Base-by-base conservation (phyloP, 2,797 vertebrate genomes). In the Amblyraja radiata region DNA sequence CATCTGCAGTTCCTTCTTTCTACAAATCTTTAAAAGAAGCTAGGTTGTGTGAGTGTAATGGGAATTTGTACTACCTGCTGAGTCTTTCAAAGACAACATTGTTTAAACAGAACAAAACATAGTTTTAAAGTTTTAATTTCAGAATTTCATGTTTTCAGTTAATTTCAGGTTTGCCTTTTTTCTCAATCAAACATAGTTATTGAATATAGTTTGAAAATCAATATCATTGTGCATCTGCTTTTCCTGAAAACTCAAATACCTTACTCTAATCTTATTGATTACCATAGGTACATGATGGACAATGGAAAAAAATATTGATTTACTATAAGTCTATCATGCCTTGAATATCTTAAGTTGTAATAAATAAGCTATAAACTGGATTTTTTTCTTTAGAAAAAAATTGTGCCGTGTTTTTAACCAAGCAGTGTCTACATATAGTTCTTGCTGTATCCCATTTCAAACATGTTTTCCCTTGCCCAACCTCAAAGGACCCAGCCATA, bases 391-490 rank as follows among this genome's bases (percentile, higher is more conserved):
- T 54, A 46, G 6, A 32, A n/a, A 18, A 92, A 76, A 74, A 74
- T 54, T 74, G 21, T 74, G 46, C 68, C 76, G 28, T 92, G 90
- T 92, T 92, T 92, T 76, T 74, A 92, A 92, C 90, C 54, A 58
- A 92, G 76, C 71, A 71, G 65, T 54, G 46, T 92, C 90, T 92
- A n/a, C 36, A 23, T 92, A 92, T 92, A 92, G 71, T 92, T 74
- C 90, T 92, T 76, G 90, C 71, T 92, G 39, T 92, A n/a, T 76
- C 39, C 65, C 90, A 18, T 92, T 92, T 92, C 90, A 92, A 92
- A 92, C 71, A 71, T 92, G 74, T 92, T 92, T 92, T 92, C 84
- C 90, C 71, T 92, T 92, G 90, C 84, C 90, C 90, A 92, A 92
- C 90, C 71, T 92, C 90, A 92, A 92, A 92, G 90, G 90, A 92